phyloP scores from a whole-genome alignment of 2,113 vertebrate genomes.

The Silurus meridionalis region DNA sequence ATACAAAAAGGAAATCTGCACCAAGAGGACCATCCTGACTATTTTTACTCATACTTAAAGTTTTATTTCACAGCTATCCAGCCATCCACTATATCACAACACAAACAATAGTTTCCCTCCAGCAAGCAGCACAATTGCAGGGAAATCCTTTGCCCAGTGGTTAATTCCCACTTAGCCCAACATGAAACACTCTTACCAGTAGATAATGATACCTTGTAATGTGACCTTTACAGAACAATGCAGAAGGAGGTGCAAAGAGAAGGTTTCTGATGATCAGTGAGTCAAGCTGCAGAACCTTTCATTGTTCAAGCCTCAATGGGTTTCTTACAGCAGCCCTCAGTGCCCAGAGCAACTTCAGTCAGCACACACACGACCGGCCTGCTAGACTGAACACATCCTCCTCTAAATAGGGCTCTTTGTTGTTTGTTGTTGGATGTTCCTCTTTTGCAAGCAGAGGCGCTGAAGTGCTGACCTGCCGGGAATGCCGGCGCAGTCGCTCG shows the following conservation, averaged over 20 bases:
- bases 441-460: conserved; percentile 27
- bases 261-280: conserved; percentile 33
- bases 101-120: background rate
- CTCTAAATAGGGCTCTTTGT: conserved; percentile 48
- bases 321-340: conserved; percentile 33
- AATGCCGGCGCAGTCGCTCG: background rate
- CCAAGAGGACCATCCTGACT: background rate
- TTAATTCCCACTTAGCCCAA: conserved; percentile 34
- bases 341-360: conserved; percentile 41
- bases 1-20: background rate
- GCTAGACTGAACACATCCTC: conserved; percentile 35
- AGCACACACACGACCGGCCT: conserved; percentile 38
- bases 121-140: background rate
- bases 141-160: background rate
- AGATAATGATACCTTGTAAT: conserved; percentile 51
- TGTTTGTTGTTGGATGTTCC: conserved; percentile 48
- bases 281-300: conserved; percentile 36
- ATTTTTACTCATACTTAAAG: background rate
- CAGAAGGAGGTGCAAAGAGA: conserved; percentile 46
- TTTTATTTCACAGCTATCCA: background rate
- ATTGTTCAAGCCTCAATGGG: conserved; percentile 48
- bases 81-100: background rate
- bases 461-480: conserved; percentile 19
- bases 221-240: conserved; percentile 53
- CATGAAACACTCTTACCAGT: conserved; percentile 43